Base-by-base conservation (phyloP, 2,113 vertebrate species). In the Colius striatus region DNA sequence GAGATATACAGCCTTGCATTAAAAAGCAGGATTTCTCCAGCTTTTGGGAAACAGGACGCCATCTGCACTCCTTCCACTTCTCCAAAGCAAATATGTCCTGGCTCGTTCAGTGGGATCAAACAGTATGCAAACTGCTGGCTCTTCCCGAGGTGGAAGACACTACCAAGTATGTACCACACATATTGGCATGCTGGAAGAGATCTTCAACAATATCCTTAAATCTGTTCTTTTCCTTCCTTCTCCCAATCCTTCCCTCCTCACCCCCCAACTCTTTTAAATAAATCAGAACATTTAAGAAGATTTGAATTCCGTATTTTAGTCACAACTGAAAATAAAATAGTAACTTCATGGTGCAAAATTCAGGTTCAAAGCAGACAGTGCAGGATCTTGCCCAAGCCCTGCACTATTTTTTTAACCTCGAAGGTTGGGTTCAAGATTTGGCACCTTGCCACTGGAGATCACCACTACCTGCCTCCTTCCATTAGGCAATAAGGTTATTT, bases 181-280 rank as follows among this genome's bases (percentile, higher is more conserved):
- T 4, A 5, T 43, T 63, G 25, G 9, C 0, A 0, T 16, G 41
- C 58, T 45, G 8, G 23, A 17, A 62, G 9, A 77, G 2, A 4
- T 26, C 60, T 71, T 48, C 65, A 41, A 41, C 21, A 53, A 48
- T 21, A 70, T 18, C 30, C 29, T 19, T 12, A 27, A 60, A 19
- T 12, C 9, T 30, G n/a, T 36, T 27, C 41, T n/a, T 68, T 55
- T 62, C 11, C 57, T 36, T 51, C n/a, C 30, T 71, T 66, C 13
- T 32, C 32, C 16, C 61, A 38, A 21, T 6, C 13, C 19, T 18
- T 27, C 9, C 51, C 8, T 57, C 19, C 20, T 57, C 25, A 26
- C 26, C 5, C 8, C 3, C 4, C 32, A 77, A 18, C 5, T 57
- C 15, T 21, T 70, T 75, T 18, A 67, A 79, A 63, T 61, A 55